phyloP scores from a whole-genome alignment of 2,797 vertebrate species.

The Threskiornis aethiopicus region DNA sequence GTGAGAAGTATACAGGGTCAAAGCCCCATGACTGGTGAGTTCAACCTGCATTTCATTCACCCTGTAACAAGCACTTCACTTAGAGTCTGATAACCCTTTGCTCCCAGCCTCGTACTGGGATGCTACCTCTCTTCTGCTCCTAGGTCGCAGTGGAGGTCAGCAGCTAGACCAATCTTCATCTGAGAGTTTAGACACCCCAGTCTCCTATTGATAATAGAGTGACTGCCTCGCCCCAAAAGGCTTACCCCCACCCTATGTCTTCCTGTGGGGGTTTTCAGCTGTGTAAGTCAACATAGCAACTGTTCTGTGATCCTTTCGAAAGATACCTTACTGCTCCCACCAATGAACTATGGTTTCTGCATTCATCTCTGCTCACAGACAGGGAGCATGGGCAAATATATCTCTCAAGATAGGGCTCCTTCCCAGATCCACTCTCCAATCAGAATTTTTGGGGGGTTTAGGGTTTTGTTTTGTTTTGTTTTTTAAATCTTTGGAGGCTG shows the following conservation, averaged over 20 bases:
- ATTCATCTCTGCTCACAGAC: background rate
- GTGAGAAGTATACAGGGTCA: background rate
- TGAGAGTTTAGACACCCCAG: background rate
- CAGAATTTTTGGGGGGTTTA: fast-evolving
- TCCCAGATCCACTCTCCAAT: background rate
- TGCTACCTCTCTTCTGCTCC: background rate
- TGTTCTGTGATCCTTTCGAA: background rate
- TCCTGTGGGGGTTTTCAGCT: background rate
- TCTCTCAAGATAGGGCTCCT: background rate
- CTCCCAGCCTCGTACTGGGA: background rate
- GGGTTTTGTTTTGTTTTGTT: background rate
- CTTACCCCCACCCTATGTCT: background rate
- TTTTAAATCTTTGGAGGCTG: background rate
- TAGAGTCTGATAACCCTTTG: background rate
- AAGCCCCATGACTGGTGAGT: background rate
- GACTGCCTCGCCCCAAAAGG: background rate
- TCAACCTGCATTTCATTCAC: background rate
- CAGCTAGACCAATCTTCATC: background rate
- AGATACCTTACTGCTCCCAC: background rate
- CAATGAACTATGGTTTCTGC: background rate
- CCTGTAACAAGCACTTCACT: background rate
- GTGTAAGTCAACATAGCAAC: background rate
- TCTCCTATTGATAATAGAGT: background rate
- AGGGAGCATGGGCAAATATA: background rate
- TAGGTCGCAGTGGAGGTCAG: background rate